Percentiles rank a stretch among this genome's conserved stretches.
phyloP scores from a whole-genome alignment of 2,797 vertebrate species.

The Oreortyx pictus region DNA sequence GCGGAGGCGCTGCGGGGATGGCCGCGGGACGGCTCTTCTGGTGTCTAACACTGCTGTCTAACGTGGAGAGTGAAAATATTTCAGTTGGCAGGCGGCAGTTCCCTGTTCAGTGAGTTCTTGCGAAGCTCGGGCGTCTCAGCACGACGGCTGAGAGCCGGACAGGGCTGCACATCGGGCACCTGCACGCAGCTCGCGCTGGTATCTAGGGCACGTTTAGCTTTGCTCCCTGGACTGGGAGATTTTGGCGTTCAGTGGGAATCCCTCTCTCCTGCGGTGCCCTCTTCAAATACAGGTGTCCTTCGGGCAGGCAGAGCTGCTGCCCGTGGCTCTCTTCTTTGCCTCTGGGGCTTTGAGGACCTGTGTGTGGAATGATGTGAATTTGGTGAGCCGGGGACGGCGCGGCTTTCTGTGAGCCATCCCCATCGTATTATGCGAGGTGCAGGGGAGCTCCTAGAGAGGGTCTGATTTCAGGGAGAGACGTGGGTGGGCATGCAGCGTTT shows the following conservation, averaged over 20 bases:
- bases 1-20: not conserved
- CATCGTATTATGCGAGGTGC: not conserved
- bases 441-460: not conserved
- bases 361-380: not conserved
- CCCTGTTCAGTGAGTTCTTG: constrained; percentile 47
- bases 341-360: not conserved
- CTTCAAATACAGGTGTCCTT: not conserved
- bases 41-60: too few relatives aligned
- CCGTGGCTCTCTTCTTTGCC: not conserved
- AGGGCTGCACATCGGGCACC: not conserved
- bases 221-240: not conserved
- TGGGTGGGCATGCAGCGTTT: not conserved
- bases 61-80: constrained; percentile 56
- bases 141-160: not conserved
- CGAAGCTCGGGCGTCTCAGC: constrained; percentile 13
- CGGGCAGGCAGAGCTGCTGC: not conserved
- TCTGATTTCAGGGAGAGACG: not conserved
- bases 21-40: not conserved
- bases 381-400: rapidly evolving
- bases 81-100: constrained; percentile 47
- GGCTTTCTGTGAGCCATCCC: not conserved
- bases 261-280: rapidly evolving
- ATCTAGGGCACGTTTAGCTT: not conserved
- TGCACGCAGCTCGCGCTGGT: not conserved
- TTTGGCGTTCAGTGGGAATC: not conserved